phyloP scores from a whole-genome alignment of 2,113 vertebrate species.

The Ariopsis seemanni region DNA sequence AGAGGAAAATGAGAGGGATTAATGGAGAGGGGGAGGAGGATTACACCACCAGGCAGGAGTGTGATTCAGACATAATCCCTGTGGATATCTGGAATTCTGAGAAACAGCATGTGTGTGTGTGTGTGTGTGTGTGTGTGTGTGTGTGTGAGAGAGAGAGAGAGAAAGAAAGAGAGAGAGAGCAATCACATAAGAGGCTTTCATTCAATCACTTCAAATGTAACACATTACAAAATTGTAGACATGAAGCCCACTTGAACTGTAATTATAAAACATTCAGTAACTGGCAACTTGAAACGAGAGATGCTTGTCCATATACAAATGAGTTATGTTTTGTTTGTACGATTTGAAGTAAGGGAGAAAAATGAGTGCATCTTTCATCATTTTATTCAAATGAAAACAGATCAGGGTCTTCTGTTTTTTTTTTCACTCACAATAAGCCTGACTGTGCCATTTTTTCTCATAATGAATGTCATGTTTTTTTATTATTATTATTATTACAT shows the following conservation, averaged over 20 bases:
- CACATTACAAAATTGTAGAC: background rate
- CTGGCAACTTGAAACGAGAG: background rate
- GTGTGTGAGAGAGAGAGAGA: background rate
- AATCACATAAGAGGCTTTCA: constrained; percentile 12
- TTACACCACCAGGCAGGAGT: constrained; percentile 39
- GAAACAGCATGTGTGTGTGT: background rate
- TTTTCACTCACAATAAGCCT: background rate
- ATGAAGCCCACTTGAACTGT: background rate
- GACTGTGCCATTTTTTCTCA: background rate
- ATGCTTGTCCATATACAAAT: background rate
- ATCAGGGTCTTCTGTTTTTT: background rate
- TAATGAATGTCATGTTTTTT: background rate
- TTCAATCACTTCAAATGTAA: background rate
- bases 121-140: too few relatives aligned
- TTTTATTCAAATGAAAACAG: constrained; percentile 1
- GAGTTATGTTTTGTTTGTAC: background rate
- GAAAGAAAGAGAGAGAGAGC: background rate
- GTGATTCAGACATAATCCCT: constrained; percentile 55
- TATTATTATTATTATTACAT: background rate
- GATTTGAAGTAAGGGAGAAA: background rate
- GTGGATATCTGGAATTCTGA: constrained; percentile 35
- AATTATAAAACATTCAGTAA: background rate
- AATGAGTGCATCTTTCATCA: background rate
- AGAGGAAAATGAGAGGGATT: constrained; percentile 53
- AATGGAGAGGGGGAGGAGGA: constrained; percentile 39